Evolutionary conservation across 2,113 vertebrate genomes (phyloP), one percentile per base, ranked within the genome.

Genomic region (Pseudorhombus dupliciocellatus): DNA sequence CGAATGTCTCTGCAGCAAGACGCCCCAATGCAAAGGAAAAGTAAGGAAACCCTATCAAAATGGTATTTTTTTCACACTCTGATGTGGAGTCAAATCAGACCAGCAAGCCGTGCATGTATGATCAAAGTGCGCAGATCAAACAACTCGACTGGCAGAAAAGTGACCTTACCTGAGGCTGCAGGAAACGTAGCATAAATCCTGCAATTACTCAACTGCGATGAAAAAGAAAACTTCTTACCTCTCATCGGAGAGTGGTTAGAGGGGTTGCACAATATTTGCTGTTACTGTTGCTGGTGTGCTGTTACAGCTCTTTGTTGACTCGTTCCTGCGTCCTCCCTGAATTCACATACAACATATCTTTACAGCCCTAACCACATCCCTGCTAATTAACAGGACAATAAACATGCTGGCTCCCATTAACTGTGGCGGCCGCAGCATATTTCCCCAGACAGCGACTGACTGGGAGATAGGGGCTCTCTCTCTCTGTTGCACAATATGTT

Each of bases 321-420:
- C 71, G 69, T 78, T 73, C 28, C 68, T 34, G 64, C 56, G 58
- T 58, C 82, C 65, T 83, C 70, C 57, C 18, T 51, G 67, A 75
- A 79, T 84, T 75, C 80, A 84, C 58, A 68, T 26, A 51, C 74
- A 71, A 58, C 15, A 65, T 78, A 89, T 87, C 80, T 84, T 81
- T 79, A 80, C 73, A 84, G 77, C 73, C 52, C 54, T 60, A 66
- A 85, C 73, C 74, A 71, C 85, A 73, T 84, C 71, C 73, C 76
- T 77, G 77, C 89, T 90, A 91, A 92, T 91, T 88, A 90, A 87
- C 87, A 71, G 73, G 57, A 86, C 83, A 83, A 83, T 91, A 90
- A 89, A 91, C 76, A 89, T 50, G 79, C 83, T 73, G 74, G 59
- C 81, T 89, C 80, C 84, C 76, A 78, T 90, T 89, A 90, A 81